Evolutionary conservation across 2,113 vertebrate genomes (phyloP).

Genomic region (Petromus typicus): DNA sequence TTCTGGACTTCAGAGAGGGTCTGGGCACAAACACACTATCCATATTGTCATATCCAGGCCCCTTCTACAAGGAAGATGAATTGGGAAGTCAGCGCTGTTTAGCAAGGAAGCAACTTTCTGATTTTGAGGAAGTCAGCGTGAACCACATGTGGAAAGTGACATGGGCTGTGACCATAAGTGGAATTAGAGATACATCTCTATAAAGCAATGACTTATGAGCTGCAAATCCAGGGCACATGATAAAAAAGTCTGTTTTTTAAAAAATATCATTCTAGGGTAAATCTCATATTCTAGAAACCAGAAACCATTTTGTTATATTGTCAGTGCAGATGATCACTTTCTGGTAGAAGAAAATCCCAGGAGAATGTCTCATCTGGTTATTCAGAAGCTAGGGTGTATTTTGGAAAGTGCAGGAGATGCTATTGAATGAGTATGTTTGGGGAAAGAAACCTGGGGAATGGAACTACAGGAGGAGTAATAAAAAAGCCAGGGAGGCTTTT

Average conservation of each 20-base stretch:
- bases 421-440: neutral
- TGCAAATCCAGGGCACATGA: neutral
- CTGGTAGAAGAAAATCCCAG: neutral
- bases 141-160: neutral
- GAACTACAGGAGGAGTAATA: neutral
- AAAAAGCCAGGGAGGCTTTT: neutral
- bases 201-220: neutral
- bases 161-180: neutral
- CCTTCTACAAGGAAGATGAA: neutral
- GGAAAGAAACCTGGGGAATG: neutral
- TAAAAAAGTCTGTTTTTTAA: neutral
- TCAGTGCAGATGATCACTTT: neutral
- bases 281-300: neutral
- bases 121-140: neutral
- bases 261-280: neutral
- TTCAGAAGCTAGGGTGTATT: neutral
- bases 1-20: neutral
- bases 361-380: neutral
- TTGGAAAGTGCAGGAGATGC: neutral
- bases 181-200: neutral
- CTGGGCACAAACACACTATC: neutral
- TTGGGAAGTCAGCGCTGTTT: neutral
- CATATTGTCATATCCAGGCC: neutral
- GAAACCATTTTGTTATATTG: neutral
- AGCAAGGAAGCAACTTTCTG: neutral